These are phyloP conservation scores for Arnoldichthys spilopterus DNA, from an alignment of 2,797 vertebrate species.

Conservation along the genomic window DNA sequence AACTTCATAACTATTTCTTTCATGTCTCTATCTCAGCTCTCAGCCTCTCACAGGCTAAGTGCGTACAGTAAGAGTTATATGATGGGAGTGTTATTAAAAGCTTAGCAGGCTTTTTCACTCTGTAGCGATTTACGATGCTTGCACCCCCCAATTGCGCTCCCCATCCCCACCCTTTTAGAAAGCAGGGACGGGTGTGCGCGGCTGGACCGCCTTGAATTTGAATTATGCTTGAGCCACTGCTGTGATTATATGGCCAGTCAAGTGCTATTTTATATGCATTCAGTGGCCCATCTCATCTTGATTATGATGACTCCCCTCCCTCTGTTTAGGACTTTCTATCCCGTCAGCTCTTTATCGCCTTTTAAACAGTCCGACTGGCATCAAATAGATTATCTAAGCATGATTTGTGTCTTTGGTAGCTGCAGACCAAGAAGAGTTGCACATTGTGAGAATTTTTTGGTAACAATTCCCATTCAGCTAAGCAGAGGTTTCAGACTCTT, in stretches of 20 bases:
- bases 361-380: slow-evolving; percentile 45
- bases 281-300: slow-evolving; percentile 59
- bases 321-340: slow-evolving; percentile 54
- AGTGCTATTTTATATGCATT: slow-evolving; percentile 62
- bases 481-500: not conserved
- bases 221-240: slow-evolving; percentile 44
- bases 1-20: slow-evolving; percentile 30
- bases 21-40: slow-evolving; percentile 31
- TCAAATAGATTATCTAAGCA: slow-evolving; percentile 57
- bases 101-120: slow-evolving; percentile 49
- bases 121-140: slow-evolving; percentile 49
- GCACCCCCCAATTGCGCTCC: not conserved
- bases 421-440: slow-evolving; percentile 40
- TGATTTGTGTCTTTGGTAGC: slow-evolving; percentile 53
- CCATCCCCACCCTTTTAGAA: slow-evolving; percentile 37
- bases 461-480: slow-evolving; percentile 34
- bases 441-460: slow-evolving; percentile 27
- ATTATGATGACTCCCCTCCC: slow-evolving; percentile 58
- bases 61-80: slow-evolving; percentile 34
- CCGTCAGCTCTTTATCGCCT: slow-evolving; percentile 54
- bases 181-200: slow-evolving; percentile 42
- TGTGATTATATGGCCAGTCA: slow-evolving; percentile 58
- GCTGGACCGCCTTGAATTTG: slow-evolving; percentile 47
- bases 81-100: slow-evolving; percentile 55
- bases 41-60: slow-evolving; percentile 22